A percentile compares a stretch with the other conserved stretches of the same genome.
These are phyloP conservation scores for Oryzias sinensis DNA, from an alignment of 2,797 vertebrate genomes.

Conservation along the genomic window DNA sequence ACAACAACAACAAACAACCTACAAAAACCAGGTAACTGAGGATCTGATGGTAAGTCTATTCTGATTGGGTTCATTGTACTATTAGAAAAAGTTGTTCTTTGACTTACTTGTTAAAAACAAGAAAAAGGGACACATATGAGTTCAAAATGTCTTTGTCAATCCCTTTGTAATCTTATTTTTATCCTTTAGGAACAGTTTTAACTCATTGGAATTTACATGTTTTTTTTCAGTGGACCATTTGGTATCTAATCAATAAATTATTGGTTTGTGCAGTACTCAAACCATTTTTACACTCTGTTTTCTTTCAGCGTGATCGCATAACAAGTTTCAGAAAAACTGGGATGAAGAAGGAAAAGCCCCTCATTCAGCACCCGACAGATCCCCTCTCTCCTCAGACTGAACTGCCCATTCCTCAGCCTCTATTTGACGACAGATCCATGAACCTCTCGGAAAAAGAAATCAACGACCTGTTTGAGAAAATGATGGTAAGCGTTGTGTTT, in stretches of 20 bases:
- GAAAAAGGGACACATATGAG: no score
- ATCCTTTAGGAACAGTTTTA: no score
- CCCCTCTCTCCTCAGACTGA: slow-evolving; percentile 81
- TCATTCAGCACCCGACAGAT: slow-evolving; percentile 95
- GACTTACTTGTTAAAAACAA: no score
- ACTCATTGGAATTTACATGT: not conserved
- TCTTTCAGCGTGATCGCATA: slow-evolving; percentile 90
- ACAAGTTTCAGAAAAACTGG: slow-evolving; percentile 94
- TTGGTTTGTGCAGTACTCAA: slow-evolving; percentile 11
- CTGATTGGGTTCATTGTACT: not conserved
- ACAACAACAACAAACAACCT: not conserved
- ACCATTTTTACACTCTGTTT: slow-evolving; percentile 37
- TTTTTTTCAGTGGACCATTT: not conserved
- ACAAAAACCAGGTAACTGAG: slow-evolving; percentile 14
- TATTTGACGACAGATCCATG: slow-evolving; percentile 91
- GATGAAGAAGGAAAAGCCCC: slow-evolving; percentile 89
- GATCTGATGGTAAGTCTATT: slow-evolving; percentile 58
- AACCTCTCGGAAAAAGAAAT: slow-evolving; percentile 98
- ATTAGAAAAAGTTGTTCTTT: not conserved
- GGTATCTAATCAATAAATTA: not conserved
- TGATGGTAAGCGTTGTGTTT: slow-evolving; percentile 88
- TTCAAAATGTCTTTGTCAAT: no score
- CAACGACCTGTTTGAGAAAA: slow-evolving; percentile 97
- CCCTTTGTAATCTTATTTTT: no score
- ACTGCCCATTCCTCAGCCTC: slow-evolving; percentile 86